Evolutionary conservation across 2,113 vertebrate species (phyloP).

Genomic region (Scatophagus argus): DNA sequence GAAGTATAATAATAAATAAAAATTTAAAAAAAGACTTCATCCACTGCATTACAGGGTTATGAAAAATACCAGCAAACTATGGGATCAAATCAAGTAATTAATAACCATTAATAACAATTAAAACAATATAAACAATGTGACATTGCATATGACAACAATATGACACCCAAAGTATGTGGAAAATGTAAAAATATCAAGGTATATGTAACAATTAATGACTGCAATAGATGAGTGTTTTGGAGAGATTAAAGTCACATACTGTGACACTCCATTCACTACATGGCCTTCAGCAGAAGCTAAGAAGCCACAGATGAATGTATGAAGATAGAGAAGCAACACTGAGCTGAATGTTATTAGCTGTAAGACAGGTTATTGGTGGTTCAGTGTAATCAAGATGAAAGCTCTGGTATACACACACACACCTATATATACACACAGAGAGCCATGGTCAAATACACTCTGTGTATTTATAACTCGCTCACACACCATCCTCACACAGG

Average conservation of each 20-base stretch:
- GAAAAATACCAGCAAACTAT: not conserved
- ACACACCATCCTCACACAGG: slow-evolving; percentile 56
- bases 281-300: slow-evolving; percentile 6
- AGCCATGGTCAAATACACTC: slow-evolving; percentile 30
- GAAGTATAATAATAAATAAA: too few species aligned
- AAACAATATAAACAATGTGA: not conserved
- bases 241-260: not conserved
- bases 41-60: not conserved
- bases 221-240: too few species aligned
- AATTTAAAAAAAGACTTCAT: not conserved
- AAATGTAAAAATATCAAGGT: not conserved
- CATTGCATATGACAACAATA: too few species aligned
- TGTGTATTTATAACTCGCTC: slow-evolving; percentile 60
- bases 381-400: slow-evolving; percentile 72
- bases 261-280: not conserved
- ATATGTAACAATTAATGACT: not conserved
- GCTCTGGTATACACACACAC: slow-evolving; percentile 31
- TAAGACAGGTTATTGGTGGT: slow-evolving; percentile 29
- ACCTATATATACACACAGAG: slow-evolving; percentile 10
- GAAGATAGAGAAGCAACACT: slow-evolving; percentile 20
- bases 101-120: not conserved
- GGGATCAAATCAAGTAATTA: not conserved
- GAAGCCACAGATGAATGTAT: not conserved
- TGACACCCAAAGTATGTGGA: too few species aligned
- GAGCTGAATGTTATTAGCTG: slow-evolving; percentile 46